Percentiles rank a stretch among this genome's conserved stretches.
Conservation (phyloP, 2,888 invertebrate genomes). For the Drosophila conformis region DNA sequence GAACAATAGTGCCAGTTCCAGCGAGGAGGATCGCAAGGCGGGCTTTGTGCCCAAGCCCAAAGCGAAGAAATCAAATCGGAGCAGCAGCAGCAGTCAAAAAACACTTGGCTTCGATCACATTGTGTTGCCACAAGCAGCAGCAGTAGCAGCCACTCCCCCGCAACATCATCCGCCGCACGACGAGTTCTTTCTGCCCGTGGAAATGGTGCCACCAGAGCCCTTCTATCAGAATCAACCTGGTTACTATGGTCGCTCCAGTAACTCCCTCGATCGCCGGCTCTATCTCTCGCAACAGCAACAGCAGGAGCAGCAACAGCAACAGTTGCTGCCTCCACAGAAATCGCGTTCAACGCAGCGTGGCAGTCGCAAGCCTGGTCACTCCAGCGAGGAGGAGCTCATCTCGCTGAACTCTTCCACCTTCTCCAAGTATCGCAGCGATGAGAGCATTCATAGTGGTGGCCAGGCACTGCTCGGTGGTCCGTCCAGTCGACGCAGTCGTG, state of each 20-base stretch:
- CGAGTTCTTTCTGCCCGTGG: slow-evolving; percentile 84
- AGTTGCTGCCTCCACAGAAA: slow-evolving; percentile 48
- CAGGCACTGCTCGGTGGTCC: slow-evolving; percentile 71
- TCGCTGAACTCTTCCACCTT: slow-evolving; percentile 89
- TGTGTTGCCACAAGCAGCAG: slow-evolving; percentile 79
- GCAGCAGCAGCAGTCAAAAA: slow-evolving; percentile 17
- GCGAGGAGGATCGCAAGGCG: slow-evolving; percentile 85
- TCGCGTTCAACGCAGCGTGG: slow-evolving; percentile 72
- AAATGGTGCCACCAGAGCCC: slow-evolving; percentile 71
- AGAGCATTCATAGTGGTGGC: slow-evolving; percentile 87
- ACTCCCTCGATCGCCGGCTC: slow-evolving; percentile 79
- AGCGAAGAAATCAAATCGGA: slow-evolving; percentile 33
- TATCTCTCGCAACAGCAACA: slow-evolving; percentile 26
- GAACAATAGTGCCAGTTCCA: slow-evolving; percentile 79
- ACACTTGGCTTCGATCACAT: slow-evolving; percentile 87
- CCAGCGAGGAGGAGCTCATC: slow-evolving; percentile 85
- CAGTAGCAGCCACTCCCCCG: slow-evolving; percentile 28
- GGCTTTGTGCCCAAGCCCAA: slow-evolving; percentile 81
- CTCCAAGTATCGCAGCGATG: slow-evolving; percentile 89
- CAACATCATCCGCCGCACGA: slow-evolving; percentile 76
- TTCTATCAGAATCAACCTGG: slow-evolving; percentile 74
- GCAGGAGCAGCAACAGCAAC: not conserved
- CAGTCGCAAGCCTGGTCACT: slow-evolving; percentile 54
- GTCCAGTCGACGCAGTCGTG: slow-evolving; percentile 88
- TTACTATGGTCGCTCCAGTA: slow-evolving; percentile 71